Evolutionary conservation across 2,113 vertebrate species (phyloP).

Genomic region (Dromas ardeola): DNA sequence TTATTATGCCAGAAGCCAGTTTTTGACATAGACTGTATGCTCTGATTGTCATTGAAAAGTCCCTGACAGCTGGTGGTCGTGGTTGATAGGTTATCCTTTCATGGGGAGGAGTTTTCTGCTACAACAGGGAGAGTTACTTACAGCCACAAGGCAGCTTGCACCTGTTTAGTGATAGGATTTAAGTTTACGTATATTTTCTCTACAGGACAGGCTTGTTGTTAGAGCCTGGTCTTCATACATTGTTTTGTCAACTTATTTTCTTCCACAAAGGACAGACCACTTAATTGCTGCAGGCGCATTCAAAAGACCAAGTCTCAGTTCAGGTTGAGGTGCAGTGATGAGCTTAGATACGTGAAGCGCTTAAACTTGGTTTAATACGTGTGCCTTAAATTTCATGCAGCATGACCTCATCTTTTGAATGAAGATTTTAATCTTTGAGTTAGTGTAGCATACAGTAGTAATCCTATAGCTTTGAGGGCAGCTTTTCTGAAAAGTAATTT

Average conservation of each 20-base stretch:
- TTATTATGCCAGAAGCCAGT: neutral
- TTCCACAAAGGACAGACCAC: neutral
- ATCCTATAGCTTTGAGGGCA: neutral
- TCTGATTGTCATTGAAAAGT: neutral
- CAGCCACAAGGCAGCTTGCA: neutral
- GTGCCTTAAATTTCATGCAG: conserved; percentile 21
- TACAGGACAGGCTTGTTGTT: neutral
- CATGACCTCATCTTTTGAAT: neutral
- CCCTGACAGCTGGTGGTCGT: neutral
- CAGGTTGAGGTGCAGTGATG: neutral
- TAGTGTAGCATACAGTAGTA: neutral
- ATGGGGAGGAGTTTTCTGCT: neutral
- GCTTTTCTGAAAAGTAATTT: neutral
- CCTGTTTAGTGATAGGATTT: neutral
- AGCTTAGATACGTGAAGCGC: neutral
- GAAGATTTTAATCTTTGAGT: neutral
- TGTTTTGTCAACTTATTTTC: neutral
- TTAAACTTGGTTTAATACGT: neutral
- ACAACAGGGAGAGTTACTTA: neutral
- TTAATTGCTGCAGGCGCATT: neutral
- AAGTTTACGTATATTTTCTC: neutral
- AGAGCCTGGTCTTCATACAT: neutral
- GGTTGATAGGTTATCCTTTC: neutral
- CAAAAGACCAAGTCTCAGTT: neutral
- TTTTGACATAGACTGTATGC: neutral